Evolutionary conservation across 2,888 invertebrate genomes (phyloP), one percentile per base, ranked within the genome.

Genomic region (Phortica magna): DNA sequence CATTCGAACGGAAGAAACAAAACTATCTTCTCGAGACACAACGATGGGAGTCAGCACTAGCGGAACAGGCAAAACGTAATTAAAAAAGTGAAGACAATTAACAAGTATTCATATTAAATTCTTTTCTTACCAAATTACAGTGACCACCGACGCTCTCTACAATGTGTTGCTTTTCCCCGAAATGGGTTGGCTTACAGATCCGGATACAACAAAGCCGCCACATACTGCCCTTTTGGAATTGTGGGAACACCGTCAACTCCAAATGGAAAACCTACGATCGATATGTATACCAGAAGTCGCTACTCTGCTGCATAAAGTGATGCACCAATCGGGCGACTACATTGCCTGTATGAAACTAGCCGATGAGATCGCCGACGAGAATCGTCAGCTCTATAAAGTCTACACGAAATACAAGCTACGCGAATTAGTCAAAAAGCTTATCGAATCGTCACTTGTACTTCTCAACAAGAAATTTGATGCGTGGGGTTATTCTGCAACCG

Each of bases 131-230:
- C 1, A 6, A 2, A 48, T 48, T 2, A 48, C 93, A 95, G 95
- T 94, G 76, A 95, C 97, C 0, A 95, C 95, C 84, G 95, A 95
- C 79, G 93, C 96, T 73, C 93, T 98, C 7, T 97, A 96, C 91
- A 98, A 98, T 91, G 96, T 98, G 0, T 90, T 98, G 55, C 91
- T 97, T 10, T 98, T 98, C 90, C 97, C 98, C 3, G 96, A 97
- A 83, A 96, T 95, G 41, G 98, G 98, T 6, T 98, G 98, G 98
- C 93, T 98, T 77, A 94, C 95, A 65, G 98, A 98, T 90, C 93
- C 94, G 17, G 93, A 91, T 81, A 93, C 93, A 67, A 92, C 93
- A 19, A 93, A 93, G 74, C 93, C 93, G 78, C 93, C 93, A 0
- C 83, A 85, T n/a, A 87, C 90, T 65, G 83, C 93, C 91, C 93